These are phyloP conservation scores for Lasioglossum calceatum DNA, from an alignment of 2,888 invertebrate genomes.

Conservation along the genomic window DNA sequence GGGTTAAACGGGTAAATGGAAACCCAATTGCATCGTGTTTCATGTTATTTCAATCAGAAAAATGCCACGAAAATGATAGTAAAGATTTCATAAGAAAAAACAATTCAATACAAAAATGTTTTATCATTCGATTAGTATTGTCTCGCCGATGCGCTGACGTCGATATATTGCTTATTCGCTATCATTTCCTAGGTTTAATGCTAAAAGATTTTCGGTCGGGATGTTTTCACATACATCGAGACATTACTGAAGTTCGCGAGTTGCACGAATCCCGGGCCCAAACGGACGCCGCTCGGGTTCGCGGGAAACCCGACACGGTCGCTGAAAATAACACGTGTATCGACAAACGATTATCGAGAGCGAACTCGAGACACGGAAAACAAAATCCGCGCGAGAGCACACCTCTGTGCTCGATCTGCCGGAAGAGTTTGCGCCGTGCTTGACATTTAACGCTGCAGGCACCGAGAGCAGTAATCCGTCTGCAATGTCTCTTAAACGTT, in stretches of 20 bases:
- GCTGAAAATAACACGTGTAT: constrained; percentile 42
- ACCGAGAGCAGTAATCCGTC: not conserved
- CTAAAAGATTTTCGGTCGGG: not conserved
- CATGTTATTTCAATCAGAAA: too few relatives aligned
- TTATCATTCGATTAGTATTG: too few relatives aligned
- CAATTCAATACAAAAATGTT: too few relatives aligned
- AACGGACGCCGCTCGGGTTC: not conserved
- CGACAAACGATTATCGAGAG: constrained; percentile 41
- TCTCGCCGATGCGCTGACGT: too few relatives aligned
- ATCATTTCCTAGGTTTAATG: not conserved
- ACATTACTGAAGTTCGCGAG: constrained; percentile 33
- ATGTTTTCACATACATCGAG: not conserved
- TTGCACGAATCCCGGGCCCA: constrained; percentile 39
- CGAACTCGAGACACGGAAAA: constrained; percentile 29
- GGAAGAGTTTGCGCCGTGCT: constrained; percentile 16
- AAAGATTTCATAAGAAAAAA: too few relatives aligned
- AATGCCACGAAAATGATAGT: too few relatives aligned
- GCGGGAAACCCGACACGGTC: constrained; percentile 9
- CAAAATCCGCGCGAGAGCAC: constrained; percentile 27
- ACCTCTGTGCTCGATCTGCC: constrained; percentile 15
- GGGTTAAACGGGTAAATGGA: too few relatives aligned
- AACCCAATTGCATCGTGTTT: too few relatives aligned
- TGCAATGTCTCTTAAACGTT: not conserved
- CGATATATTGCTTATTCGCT: not conserved
- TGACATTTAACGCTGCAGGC: constrained; percentile 2